These are phyloP conservation scores for Ianthella basta DNA, from an alignment of 37 sponge, comb jelly and placozoan species.

Conservation along the genomic window DNA sequence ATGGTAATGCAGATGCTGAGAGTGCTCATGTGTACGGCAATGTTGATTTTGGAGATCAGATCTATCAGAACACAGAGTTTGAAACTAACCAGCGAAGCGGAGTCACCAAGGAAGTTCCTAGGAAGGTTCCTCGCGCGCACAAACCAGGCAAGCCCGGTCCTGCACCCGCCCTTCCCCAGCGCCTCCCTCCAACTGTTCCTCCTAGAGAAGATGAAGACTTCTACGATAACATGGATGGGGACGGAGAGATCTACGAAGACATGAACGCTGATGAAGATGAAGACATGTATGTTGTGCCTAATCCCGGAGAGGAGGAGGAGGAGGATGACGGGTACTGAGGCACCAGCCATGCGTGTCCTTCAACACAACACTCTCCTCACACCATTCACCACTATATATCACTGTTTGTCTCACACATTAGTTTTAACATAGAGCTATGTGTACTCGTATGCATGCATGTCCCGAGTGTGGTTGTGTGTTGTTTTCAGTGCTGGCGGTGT, in stretches of 20 bases:
- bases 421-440: not conserved
- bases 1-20: slow-evolving; percentile 4
- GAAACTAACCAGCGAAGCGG: no score
- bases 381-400: not conserved
- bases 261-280: not conserved
- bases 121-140: no score
- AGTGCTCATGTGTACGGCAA: not conserved
- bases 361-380: not conserved
- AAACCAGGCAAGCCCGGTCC: no score
- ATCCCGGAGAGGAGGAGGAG: not conserved
- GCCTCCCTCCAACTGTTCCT: not conserved
- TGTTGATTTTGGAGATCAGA: no score
- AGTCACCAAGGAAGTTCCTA: no score
- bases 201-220: not conserved
- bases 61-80: no score
- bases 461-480: slow-evolving; percentile 13
- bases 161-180: no score
- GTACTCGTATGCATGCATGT: not conserved
- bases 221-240: not conserved
- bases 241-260: not conserved
- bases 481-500: no score
- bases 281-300: slow-evolving; percentile 4
- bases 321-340: not conserved
- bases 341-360: not conserved
- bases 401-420: not conserved